Base-by-base conservation (phyloP, 2,888 invertebrate genomes). In the Phalera bucephala region DNA sequence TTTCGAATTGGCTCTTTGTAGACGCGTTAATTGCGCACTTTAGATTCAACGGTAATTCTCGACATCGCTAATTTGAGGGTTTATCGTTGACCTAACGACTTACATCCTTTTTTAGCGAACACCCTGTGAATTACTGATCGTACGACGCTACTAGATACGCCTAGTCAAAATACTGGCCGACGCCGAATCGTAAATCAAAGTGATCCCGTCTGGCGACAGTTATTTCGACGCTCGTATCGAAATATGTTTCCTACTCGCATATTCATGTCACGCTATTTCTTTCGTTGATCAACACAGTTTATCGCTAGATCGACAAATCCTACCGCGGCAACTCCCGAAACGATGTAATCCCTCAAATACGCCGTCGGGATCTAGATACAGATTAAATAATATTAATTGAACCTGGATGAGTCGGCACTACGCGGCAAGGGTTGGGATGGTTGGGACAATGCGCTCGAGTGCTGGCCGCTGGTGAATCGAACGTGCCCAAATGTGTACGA, bases 381-480 rank as follows among this genome's bases (percentile, higher is more conserved):
- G 73, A 78, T 80, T 85, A 82, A 86, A 80, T 76, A 80, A 81
- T 85, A 88, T 88, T 87, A 86, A 87, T 87, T 78, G 80, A 77
- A 54, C 62, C 59, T 52, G 59, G 69, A 77, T 88, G 88, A 88
- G 70, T 80, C 80, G 75, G 80, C 85, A 56, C 58, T 69, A 57
- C 45, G 15, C 17, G 3, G 15, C 50, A 77, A 80, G 80, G 80
- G 79, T 73, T n/a, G n/a, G n/a, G n/a, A n/a, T 17, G 17, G 17
- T 17, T 75, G 72, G 76, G 76, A 84, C 76, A 76, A 72, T 73
- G 71, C 56, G 35, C 49, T 60, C 48, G 49, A 52, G 51, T 51
- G 50, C 49, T 50, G 39, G 44, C 38, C 48, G 41, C 60, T 50
- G 45, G 46, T 39, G 30, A 37, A 40, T 36, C 38, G 34, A 48